Evolutionary conservation across 2,797 vertebrate species (phyloP).

Genomic region (Sebastes wilsoni): DNA sequence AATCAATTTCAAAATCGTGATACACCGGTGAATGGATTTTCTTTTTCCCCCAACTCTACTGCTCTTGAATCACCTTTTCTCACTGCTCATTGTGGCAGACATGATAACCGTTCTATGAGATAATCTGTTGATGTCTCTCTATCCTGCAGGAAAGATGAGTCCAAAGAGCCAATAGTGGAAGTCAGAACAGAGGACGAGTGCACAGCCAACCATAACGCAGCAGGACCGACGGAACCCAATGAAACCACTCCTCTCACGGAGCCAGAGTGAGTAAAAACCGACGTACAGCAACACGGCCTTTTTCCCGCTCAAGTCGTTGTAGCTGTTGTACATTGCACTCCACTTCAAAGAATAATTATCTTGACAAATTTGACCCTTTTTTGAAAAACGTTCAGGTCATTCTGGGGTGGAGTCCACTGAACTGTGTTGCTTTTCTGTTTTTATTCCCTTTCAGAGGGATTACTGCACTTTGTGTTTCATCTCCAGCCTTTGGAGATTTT

Average conservation of each 20-base stretch:
- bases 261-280: slow-evolving; percentile 89
- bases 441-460: slow-evolving; percentile 47
- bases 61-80: not conserved
- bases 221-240: slow-evolving; percentile 93
- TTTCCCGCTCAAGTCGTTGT: slow-evolving; percentile 38
- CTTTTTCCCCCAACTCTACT: too few relatives aligned
- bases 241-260: slow-evolving; percentile 97
- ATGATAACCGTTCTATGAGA: not conserved
- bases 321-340: slow-evolving; percentile 72
- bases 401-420: slow-evolving; percentile 81
- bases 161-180: slow-evolving; percentile 98
- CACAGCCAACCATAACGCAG: slow-evolving; percentile 95
- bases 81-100: not conserved
- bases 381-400: slow-evolving; percentile 46
- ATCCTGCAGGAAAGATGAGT: slow-evolving; percentile 91
- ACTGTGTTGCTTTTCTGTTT: slow-evolving; percentile 73
- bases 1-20: too few relatives aligned
- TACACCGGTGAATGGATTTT: too few relatives aligned
- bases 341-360: slow-evolving; percentile 74
- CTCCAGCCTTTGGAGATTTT: slow-evolving; percentile 69
- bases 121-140: not conserved
- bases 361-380: slow-evolving; percentile 45
- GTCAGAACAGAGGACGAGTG: slow-evolving; percentile 94
- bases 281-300: slow-evolving; percentile 4
- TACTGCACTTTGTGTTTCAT: slow-evolving; percentile 67